Base-by-base conservation (phyloP, 2,888 invertebrate species). In the Octonoba sinensis region DNA sequence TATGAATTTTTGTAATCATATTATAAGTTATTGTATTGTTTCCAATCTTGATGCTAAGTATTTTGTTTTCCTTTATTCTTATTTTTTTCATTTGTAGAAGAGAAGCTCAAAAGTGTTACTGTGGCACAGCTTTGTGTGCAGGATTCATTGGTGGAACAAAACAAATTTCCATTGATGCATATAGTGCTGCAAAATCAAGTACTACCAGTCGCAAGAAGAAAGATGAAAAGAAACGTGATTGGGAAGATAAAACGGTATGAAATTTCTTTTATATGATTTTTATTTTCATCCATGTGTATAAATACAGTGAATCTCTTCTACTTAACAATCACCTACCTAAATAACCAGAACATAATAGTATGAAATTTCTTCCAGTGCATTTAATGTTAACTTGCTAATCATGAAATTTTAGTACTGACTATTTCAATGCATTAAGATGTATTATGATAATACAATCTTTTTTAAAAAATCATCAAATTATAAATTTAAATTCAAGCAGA, bases 91-190 rank as follows among this genome's bases (percentile, higher is more conserved):
- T 15, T 8, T 70, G 16, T 89, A 96, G 97, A 8, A 95, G 96
- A 89, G 96, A 96, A 88, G 97, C 98, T 0, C 99, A 99, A 90
- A 93, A 93, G 84, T 99, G 99, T 90, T 97, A 92, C 89, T 99
- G 99, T 89, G 96, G 96, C 85, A 92, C 97, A 0, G 87, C 91
- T 15, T 93, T 92, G 86, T 99, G 99, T 88, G 93, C 97, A 22
- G 99, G 99, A 0, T 97, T 95, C 94, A 95, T 99, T 84, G 99
- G 99, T 0, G 87, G 87, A 4, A 85, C 82, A 13, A 87, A 85
- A 54, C 84, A 84, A 36, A 73, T 84, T 59, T 65, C 74, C 3
- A 51, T 84, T 54, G 81, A 84, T 62, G 86, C 87, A 88, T 89
- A 86, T 91, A 89, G 86, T 88, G 91, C 86, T 90, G 86, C 88